Evolutionary conservation across 2,113 vertebrate species (phyloP).

Genomic region (Pteronura brasiliensis): DNA sequence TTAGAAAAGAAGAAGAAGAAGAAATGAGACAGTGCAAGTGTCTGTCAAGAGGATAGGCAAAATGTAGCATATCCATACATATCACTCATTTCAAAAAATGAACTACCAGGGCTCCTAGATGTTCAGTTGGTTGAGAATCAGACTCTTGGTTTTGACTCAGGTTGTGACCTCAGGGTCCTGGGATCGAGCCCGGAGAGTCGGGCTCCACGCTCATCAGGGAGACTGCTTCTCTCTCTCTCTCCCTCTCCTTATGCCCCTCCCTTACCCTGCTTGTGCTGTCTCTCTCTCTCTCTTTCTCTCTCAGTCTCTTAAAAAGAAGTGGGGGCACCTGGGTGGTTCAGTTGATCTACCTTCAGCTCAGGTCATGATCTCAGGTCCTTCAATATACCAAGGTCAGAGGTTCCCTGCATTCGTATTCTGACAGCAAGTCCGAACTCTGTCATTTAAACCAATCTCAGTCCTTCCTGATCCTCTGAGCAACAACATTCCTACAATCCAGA

Average conservation of each 20-base stretch:
- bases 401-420: no score
- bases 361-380: no score
- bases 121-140: neutral
- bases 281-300: neutral
- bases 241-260: neutral
- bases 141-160: neutral
- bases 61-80: neutral
- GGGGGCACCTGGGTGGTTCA: no score
- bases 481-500: neutral
- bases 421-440: neutral
- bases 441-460: neutral
- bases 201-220: neutral
- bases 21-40: neutral
- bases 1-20: neutral
- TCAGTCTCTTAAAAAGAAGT: neutral
- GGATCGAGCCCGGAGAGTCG: neutral
- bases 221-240: neutral
- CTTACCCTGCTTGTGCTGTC: no score
- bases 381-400: no score
- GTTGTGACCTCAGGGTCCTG: neutral
- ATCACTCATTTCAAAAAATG: neutral
- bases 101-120: neutral
- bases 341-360: no score
- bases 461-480: neutral
- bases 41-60: neutral